Percentiles rank a stretch among this genome's conserved stretches.
Evolutionary conservation across 2,888 invertebrate species (phyloP).

Genomic region (Drosophila multiciliata): DNA sequence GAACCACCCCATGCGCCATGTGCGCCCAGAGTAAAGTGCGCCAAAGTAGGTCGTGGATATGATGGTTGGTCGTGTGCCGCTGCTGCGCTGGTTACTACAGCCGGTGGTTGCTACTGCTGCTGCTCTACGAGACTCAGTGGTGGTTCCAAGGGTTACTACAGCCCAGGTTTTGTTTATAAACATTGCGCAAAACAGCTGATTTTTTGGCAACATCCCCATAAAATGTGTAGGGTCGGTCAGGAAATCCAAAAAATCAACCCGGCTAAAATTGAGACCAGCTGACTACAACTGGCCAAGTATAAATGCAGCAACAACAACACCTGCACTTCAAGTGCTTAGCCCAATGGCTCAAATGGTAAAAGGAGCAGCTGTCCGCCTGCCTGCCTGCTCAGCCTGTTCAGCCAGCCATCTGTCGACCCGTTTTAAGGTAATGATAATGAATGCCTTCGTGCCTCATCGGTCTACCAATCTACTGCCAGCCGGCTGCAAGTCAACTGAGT

Average conservation of each 20-base stretch:
- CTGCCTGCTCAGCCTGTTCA: conserved; percentile 12
- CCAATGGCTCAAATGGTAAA: conserved; percentile 12
- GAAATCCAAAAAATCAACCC: conserved; percentile 26
- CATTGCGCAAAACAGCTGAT: conserved; percentile 79
- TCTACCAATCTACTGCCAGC: conserved; percentile 1
- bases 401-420: conserved; percentile 42
- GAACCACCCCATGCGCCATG: conserved; percentile 80
- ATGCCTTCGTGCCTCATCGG: conserved; percentile 8
- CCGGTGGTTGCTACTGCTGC: conserved; percentile 46
- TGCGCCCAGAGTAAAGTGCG: conserved; percentile 73
- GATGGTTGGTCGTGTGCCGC: conserved; percentile 57
- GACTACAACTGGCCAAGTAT: conserved; percentile 16
- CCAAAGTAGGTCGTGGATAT: conserved; percentile 75
- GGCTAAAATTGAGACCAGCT: conserved; percentile 29
- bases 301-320: conserved; percentile 34
- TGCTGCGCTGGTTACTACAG: neutral
- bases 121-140: conserved; percentile 57
- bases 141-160: conserved; percentile 79
- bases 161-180: conserved; percentile 72
- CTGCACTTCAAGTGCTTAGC: conserved; percentile 65
- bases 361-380: conserved; percentile 31
- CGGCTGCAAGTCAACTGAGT: conserved; percentile 26
- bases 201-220: conserved; percentile 73
- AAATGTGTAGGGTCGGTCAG: conserved; percentile 56
- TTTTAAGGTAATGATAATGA: conserved; percentile 49